A percentile compares a stretch with the other conserved stretches of the same genome.
Conservation (phyloP, 1,140 invertebrate species). For the Drosophila parvula region DNA sequence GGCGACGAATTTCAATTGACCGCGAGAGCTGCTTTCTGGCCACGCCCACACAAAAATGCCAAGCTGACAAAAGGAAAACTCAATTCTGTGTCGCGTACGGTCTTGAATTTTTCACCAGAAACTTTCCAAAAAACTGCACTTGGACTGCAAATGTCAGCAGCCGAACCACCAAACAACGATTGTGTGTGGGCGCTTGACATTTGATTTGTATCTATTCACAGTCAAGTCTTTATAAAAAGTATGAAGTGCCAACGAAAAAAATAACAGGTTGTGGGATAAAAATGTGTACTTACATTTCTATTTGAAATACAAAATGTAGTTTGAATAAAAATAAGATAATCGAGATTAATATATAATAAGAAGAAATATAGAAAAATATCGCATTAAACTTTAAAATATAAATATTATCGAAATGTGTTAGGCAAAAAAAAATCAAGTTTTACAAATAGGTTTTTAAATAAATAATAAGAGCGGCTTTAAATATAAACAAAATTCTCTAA, state of each 20-base stretch:
- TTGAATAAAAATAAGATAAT: too few relatives aligned
- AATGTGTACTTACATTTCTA: neutral
- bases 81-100: slow-evolving; percentile 34
- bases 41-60: slow-evolving; percentile 58
- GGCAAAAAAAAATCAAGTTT: too few relatives aligned
- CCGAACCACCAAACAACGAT: neutral
- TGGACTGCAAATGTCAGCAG: slow-evolving; percentile 53
- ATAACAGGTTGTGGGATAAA: neutral
- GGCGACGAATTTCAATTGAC: slow-evolving; percentile 61
- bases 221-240: neutral
- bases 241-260: neutral
- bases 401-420: too few relatives aligned
- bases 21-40: slow-evolving; percentile 39
- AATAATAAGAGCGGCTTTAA: too few relatives aligned
- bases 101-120: slow-evolving; percentile 50
- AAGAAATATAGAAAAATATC: too few relatives aligned
- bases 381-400: too few relatives aligned
- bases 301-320: neutral
- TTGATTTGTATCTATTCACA: slow-evolving; percentile 50
- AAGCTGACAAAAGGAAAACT: slow-evolving; percentile 46
- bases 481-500: too few relatives aligned
- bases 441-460: too few relatives aligned
- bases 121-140: slow-evolving; percentile 47
- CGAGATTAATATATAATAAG: too few relatives aligned
- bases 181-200: slow-evolving; percentile 45